These are phyloP conservation scores for Bos javanicus DNA, from an alignment of 2,113 vertebrate species.

Conservation along the genomic window DNA sequence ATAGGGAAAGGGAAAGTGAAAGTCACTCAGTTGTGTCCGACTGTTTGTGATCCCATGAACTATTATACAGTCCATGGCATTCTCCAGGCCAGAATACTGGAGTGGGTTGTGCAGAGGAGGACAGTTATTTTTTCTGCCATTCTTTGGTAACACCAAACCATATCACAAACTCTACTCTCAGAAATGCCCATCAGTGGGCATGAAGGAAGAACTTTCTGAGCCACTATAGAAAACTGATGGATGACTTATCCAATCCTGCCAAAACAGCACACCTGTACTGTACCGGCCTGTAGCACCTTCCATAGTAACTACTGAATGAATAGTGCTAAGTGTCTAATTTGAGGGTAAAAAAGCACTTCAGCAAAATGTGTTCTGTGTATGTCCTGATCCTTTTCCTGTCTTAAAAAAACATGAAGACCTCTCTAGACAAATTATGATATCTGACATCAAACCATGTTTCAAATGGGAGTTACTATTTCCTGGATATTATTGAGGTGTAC, in stretches of 20 bases:
- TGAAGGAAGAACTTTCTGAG: background rate
- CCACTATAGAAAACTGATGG: background rate
- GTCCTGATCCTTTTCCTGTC: background rate
- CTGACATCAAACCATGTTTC: background rate
- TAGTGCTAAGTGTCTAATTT: background rate
- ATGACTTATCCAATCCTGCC: background rate
- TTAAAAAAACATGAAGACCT: background rate
- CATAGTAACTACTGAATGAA: background rate
- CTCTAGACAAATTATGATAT: background rate
- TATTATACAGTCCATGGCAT: background rate
- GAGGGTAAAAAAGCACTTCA: background rate
- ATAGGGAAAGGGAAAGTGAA: background rate
- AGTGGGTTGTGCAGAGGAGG: background rate
- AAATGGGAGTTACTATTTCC: background rate
- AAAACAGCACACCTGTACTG: background rate
- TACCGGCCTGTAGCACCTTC: background rate
- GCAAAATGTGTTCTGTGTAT: background rate
- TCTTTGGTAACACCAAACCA: background rate
- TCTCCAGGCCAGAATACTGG: background rate
- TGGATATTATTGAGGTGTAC: background rate
- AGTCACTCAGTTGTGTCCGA: background rate
- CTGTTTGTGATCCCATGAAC: background rate
- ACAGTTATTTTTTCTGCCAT: background rate
- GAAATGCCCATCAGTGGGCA: background rate
- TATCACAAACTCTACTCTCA: background rate